Conservation (phyloP, 2,113 vertebrate species). For the Sigmodon hispidus region DNA sequence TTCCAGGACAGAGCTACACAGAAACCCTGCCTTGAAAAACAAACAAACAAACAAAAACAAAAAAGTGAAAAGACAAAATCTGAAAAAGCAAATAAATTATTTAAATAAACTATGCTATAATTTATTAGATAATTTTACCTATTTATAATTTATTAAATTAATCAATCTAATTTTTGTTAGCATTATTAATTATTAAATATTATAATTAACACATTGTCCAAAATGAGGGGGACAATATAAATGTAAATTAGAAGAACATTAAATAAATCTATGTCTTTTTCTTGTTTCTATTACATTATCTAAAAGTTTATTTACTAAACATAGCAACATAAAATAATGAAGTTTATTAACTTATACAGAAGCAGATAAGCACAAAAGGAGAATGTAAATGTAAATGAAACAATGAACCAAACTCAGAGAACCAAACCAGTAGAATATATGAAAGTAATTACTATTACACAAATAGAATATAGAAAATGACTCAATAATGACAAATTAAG, state of each 20-base stretch:
- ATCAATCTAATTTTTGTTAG: not conserved
- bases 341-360: not conserved
- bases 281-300: conserved; percentile 22
- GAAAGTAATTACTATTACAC: not conserved
- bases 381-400: not conserved
- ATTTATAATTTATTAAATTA: not conserved
- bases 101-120: not conserved
- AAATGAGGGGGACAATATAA: not conserved
- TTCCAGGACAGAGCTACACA: not conserved
- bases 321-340: not conserved
- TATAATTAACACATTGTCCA: not conserved
- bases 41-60: not conserved
- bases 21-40: not conserved
- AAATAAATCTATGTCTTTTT: not conserved
- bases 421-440: not conserved
- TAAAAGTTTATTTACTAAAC: not conserved
- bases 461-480: not conserved
- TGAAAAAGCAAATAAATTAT: not conserved
- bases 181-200: not conserved
- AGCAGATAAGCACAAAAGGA: not conserved
- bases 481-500: not conserved
- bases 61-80: not conserved
- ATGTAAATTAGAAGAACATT: conserved; percentile 7
- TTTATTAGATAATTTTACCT: not conserved
- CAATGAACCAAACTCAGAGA: not conserved